Percentiles rank a stretch among this genome's conserved stretches.
Evolutionary conservation across 2,888 invertebrate species (phyloP).

Genomic region (Helicoverpa assulta): DNA sequence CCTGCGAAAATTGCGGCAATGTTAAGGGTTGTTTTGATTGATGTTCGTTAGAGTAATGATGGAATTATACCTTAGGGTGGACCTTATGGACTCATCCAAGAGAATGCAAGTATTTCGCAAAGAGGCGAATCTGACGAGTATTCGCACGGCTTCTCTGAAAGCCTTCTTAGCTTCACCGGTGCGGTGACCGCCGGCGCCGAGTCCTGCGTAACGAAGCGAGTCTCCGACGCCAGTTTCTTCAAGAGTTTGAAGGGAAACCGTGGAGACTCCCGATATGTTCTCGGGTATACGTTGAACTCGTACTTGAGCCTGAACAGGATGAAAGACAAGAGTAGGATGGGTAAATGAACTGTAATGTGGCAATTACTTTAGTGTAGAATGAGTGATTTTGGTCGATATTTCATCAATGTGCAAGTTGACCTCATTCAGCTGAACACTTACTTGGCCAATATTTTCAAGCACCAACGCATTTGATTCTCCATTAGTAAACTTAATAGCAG

Average conservation of each 20-base stretch:
- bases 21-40: not conserved
- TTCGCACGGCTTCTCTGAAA: slow-evolving; percentile 80
- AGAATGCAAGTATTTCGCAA: slow-evolving; percentile 82
- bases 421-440: slow-evolving; percentile 48
- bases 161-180: slow-evolving; percentile 83
- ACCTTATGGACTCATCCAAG: slow-evolving; percentile 79
- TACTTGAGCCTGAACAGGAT: slow-evolving; percentile 79
- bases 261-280: slow-evolving; percentile 85
- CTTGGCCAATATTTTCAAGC: slow-evolving; percentile 85
- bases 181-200: slow-evolving; percentile 84
- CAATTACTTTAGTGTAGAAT: too few relatives aligned
- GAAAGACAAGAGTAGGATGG: too few relatives aligned
- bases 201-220: slow-evolving; percentile 79
- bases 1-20: slow-evolving; percentile 70
- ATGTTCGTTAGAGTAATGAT: not conserved
- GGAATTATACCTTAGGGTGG: slow-evolving; percentile 78
- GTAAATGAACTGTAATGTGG: too few relatives aligned
- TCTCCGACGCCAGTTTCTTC: slow-evolving; percentile 80
- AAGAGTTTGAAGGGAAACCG: slow-evolving; percentile 78
- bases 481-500: slow-evolving; percentile 86
- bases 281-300: slow-evolving; percentile 81
- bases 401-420: not conserved
- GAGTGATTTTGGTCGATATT: too few relatives aligned
- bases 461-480: slow-evolving; percentile 87
- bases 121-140: slow-evolving; percentile 88